phyloP scores from a whole-genome alignment of 2,797 vertebrate genomes.

The Liparis tanakae region DNA sequence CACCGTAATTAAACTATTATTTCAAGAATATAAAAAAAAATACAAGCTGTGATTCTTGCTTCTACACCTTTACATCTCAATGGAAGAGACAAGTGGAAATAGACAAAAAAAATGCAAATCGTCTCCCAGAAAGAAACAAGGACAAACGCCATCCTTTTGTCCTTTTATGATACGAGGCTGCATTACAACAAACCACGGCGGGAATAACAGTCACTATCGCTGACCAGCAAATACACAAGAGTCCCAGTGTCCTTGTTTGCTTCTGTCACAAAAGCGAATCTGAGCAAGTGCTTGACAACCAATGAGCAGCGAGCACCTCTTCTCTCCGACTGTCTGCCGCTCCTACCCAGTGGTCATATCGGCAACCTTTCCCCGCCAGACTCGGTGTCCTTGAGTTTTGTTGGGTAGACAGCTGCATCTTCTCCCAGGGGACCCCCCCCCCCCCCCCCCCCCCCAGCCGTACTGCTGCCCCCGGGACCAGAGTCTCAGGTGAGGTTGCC shows the following conservation, averaged over 20 bases:
- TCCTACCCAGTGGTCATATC: slow-evolving; percentile 36
- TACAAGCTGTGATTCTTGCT: neutral
- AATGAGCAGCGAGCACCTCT: slow-evolving; percentile 30
- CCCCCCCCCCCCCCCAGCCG: slow-evolving; percentile 31
- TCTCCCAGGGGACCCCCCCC: slow-evolving; percentile 46
- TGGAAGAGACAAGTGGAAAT: slow-evolving; percentile 8
- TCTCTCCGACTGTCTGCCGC: slow-evolving; percentile 26
- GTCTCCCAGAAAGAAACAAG: neutral
- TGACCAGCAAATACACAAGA: slow-evolving; percentile 22
- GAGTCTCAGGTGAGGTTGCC: slow-evolving; percentile 42
- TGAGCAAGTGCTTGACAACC: slow-evolving; percentile 25
- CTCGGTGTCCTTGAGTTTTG: slow-evolving; percentile 55
- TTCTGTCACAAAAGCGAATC: slow-evolving; percentile 31
- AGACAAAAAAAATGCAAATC: neutral
- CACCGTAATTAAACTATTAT: neutral
- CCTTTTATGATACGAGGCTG: slow-evolving; percentile 7
- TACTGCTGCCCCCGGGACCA: slow-evolving; percentile 39
- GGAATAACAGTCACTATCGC: slow-evolving; percentile 11
- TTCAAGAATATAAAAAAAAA: neutral
- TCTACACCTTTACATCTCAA: neutral
- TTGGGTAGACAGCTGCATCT: slow-evolving; percentile 31
- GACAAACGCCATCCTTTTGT: neutral
- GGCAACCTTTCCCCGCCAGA: slow-evolving; percentile 32
- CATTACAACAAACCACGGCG: neutral
- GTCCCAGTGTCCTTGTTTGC: slow-evolving; percentile 23